Base-by-base conservation (phyloP, 1,140 invertebrate genomes). In the Apis florea region DNA sequence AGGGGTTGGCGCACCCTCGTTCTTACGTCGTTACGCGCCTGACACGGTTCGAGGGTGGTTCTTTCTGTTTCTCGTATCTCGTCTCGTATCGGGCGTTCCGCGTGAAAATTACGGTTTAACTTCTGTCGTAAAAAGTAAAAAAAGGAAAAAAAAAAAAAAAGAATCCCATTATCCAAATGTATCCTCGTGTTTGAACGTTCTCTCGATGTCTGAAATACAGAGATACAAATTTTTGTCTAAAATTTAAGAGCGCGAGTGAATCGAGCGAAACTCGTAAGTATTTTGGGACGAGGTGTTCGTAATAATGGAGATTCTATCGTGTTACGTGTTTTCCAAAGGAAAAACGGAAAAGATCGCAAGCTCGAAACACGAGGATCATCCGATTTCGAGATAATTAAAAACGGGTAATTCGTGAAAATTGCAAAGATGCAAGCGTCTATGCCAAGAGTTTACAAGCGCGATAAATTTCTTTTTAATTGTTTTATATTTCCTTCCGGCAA, bases 381-480 rank as follows among this genome's bases (percentile, higher is more conserved):
- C 64, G 26, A 78, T 78, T 61, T 17, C 51, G 31, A 56, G 67
- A 74, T 80, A 80, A 74, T 63, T 49, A 74, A 80, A n/a, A 61
- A 26, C 59, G n/a, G 12, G 54, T 70, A 40, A 15, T 40, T 53
- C 40, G 49, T 40, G 51, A 31, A 73, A 73, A 51, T 73, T 54
- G 26, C 70, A 15, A 11, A 17, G 53, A 67, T 80, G 12, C 19
- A 54, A n/a, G n/a, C n/a, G 49, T 63, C 49, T 58, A 47, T 59
- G 49, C 26, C 53, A 75, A 74, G 61, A n/a, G 49, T 80, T 67
- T 80, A 74, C 61, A 75, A n/a, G 40, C 71, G 61, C 19, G 17
- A 67, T 81, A 81, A 81, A 81, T 68, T 81, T 58, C 79, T 75
- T 66, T 81, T 74, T 80, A 80, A 80, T 79, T 79, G 69, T 73